Evolutionary conservation across 2,113 vertebrate genomes (phyloP), one percentile per base, ranked within the genome.

Genomic region (Eira barbara): DNA sequence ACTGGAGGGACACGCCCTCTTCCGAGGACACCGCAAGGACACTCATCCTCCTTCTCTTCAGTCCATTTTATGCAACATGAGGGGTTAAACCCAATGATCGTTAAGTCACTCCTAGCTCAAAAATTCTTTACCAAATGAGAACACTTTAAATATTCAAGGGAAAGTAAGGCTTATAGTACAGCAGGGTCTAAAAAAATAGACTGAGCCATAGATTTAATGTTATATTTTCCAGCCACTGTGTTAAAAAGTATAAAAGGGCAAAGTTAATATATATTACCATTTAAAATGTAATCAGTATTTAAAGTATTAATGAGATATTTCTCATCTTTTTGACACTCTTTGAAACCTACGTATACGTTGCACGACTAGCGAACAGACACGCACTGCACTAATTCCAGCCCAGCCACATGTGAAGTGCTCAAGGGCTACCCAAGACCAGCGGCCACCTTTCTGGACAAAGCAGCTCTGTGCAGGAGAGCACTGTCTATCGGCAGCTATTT

Each of bases 381-480:
- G 14, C 1, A 7, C 36, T 49, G 9, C 63, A 47, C 25, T 34
- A 21, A 23, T 10, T 36, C 25, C 18, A 13, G 73, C 65, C 23
- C 10, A 7, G 87, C 57, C n/a, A 2, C 69, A 7, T 34, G 2
- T n/a, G 59, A 14, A 57, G 31, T 14, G 29, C 57, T 57, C 42
- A 2, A 0, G 1, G 45, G 45, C 11, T 3, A 29, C 7, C 0
- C 4, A 4, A 69, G 5, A 49, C 49, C 73, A 3, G 45, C 1
- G 36, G 76, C 20, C 34, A 13, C 31, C 20, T 0, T 15, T 25
- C 4, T 14, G 12, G n/a, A 71, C 5, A n/a, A 1, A 85, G 49
- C 49, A 59, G 63, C n/a, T 27, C 73, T 81, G 21, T 6, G 29
- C 76, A 52, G 17, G 45, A 74, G 7, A 23, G 5, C 8, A 8